Conservation (phyloP, 2,113 vertebrate species). For the Bostrychus sinensis region DNA sequence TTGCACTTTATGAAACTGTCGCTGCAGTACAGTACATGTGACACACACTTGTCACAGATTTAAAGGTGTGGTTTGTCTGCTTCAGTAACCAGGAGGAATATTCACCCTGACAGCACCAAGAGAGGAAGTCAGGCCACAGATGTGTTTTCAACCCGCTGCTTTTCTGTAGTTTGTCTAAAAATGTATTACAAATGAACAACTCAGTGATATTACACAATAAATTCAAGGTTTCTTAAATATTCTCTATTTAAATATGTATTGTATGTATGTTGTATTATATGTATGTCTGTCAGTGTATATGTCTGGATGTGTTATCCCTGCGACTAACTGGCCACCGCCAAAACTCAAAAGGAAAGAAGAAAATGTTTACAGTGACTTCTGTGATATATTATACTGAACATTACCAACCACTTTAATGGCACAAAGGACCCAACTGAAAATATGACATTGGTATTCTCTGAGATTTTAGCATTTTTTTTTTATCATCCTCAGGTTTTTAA, state of each 20-base stretch:
- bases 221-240: no score
- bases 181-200: no score
- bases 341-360: no score
- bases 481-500: conserved; percentile 12
- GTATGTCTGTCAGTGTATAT: no score
- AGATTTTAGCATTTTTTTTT: neutral
- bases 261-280: no score
- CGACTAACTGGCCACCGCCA: no score
- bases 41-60: conserved; percentile 30
- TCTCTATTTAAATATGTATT: no score
- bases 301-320: no score
- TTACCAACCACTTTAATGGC: conserved; percentile 40
- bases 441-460: neutral
- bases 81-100: conserved; percentile 60
- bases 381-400: no score
- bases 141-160: neutral
- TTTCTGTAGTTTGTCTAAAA: neutral
- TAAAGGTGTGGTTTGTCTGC: conserved; percentile 62
- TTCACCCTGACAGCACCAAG: conserved; percentile 55
- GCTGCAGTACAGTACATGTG: conserved; percentile 21
- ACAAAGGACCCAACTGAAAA: no score
- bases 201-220: no score
- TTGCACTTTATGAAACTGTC: conserved; percentile 60
- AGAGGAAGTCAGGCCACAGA: conserved; percentile 19
- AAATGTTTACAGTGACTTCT: neutral